Percentiles rank a stretch among this genome's conserved stretches.
phyloP scores from a whole-genome alignment of 2,888 invertebrate species.

The Axea sp. region DNA sequence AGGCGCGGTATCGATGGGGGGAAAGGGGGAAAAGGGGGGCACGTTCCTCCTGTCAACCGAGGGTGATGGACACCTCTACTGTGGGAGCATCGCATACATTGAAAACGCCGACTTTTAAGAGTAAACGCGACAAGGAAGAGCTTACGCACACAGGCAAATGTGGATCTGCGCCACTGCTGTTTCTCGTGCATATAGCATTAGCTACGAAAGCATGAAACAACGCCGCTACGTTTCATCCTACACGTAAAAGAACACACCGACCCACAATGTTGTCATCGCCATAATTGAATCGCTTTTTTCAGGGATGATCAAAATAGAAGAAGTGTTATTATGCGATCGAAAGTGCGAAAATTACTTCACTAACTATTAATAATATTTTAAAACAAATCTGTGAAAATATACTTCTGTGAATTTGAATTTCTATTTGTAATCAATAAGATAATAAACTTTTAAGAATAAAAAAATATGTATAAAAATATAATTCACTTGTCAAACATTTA shows the following conservation, averaged over 20 bases:
- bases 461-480: too few relatives aligned
- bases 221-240: slow-evolving; percentile 32
- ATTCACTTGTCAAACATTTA: too few relatives aligned
- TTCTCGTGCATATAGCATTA: slow-evolving; percentile 39
- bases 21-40: slow-evolving; percentile 63
- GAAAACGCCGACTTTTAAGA: slow-evolving; percentile 60
- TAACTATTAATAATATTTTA: too few relatives aligned
- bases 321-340: too few relatives aligned
- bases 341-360: too few relatives aligned
- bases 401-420: too few relatives aligned
- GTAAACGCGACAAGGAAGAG: slow-evolving; percentile 60
- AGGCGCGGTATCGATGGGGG: slow-evolving; percentile 44
- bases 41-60: slow-evolving; percentile 78
- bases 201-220: slow-evolving; percentile 37
- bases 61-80: slow-evolving; percentile 78
- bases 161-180: slow-evolving; percentile 38
- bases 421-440: too few relatives aligned
- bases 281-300: slow-evolving; percentile 32
- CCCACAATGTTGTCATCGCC: slow-evolving; percentile 8
- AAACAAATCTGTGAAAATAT: too few relatives aligned
- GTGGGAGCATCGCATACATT: slow-evolving; percentile 73
- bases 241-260: slow-evolving; percentile 34
- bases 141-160: slow-evolving; percentile 43
- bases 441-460: too few relatives aligned
- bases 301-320: too few relatives aligned